Conservation (phyloP, 2,797 vertebrate genomes). For the Takifugu rubripes region DNA sequence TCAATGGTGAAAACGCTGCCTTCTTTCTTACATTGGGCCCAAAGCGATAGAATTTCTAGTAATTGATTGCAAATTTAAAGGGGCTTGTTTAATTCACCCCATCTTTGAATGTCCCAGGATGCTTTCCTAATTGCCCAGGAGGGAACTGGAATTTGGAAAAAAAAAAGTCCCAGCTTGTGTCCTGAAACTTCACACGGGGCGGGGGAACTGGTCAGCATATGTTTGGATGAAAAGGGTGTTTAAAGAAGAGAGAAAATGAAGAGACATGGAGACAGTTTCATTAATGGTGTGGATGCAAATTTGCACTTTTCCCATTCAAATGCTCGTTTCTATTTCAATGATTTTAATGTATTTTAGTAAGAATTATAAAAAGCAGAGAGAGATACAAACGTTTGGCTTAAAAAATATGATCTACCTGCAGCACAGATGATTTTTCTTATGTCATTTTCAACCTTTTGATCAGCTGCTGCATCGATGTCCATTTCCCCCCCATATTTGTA, state of each 20-base stretch:
- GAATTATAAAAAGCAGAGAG: too few species aligned
- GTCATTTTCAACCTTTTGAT: neutral
- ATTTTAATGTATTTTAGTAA: too few species aligned
- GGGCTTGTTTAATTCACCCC: conserved; percentile 66
- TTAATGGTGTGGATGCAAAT: conserved; percentile 17
- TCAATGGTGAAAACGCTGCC: conserved; percentile 30
- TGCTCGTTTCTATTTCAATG: conserved; percentile 15
- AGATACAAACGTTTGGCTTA: too few species aligned
- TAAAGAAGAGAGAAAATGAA: conserved; percentile 1
- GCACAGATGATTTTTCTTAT: too few species aligned
- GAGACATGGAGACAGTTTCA: neutral
- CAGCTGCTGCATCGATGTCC: conserved; percentile 3
- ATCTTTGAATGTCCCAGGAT: conserved; percentile 56
- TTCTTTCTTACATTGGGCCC: conserved; percentile 36
- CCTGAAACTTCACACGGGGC: conserved; percentile 50
- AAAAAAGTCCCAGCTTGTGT: conserved; percentile 65
- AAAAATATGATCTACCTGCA: too few species aligned
- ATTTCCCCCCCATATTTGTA: neutral
- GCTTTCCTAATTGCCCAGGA: conserved; percentile 64
- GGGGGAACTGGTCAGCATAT: conserved; percentile 45
- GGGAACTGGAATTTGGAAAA: conserved; percentile 61
- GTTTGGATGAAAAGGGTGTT: conserved; percentile 44
- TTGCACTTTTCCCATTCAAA: conserved; percentile 26
- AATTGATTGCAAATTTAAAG: conserved; percentile 67
- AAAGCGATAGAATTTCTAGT: conserved; percentile 49